phyloP scores from a whole-genome alignment of 2,888 invertebrate species.

The Ochropleura leucogaster region DNA sequence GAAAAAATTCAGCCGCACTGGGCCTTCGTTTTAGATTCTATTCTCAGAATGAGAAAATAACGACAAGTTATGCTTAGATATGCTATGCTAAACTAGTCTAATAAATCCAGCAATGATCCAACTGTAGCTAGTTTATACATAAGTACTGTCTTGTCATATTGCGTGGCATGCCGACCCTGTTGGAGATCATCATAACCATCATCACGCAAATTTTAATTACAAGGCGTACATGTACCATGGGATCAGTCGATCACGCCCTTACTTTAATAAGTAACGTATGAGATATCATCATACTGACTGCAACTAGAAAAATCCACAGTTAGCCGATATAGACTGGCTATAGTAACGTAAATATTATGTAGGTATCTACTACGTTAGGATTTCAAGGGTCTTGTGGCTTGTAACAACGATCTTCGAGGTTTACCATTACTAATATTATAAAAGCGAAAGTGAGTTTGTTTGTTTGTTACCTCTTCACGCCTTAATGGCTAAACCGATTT shows the following conservation, averaged over 20 bases:
- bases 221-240: not conserved
- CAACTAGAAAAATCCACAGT: not conserved
- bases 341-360: not conserved
- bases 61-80: not conserved
- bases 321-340: not conserved
- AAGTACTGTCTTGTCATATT: slow-evolving; percentile 16
- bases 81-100: not conserved
- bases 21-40: not conserved
- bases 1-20: not conserved
- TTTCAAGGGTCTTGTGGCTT: not conserved
- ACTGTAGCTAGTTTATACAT: slow-evolving; percentile 15
- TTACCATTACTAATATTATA: too few relatives aligned
- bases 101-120: slow-evolving; percentile 36
- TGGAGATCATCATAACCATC: not conserved
- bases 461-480: too few relatives aligned
- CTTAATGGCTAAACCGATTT: too few relatives aligned
- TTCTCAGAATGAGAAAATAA: not conserved
- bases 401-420: not conserved
- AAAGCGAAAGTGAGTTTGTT: too few relatives aligned
- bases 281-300: not conserved
- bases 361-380: not conserved
- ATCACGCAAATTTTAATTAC: slow-evolving; percentile 37
- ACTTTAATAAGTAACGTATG: not conserved
- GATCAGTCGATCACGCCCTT: slow-evolving; percentile 16
- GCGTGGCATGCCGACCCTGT: slow-evolving; percentile 27